Evolutionary conservation across 2,113 vertebrate genomes (phyloP), one percentile per base, ranked within the genome.

Genomic region (Ellobius talpinus): DNA sequence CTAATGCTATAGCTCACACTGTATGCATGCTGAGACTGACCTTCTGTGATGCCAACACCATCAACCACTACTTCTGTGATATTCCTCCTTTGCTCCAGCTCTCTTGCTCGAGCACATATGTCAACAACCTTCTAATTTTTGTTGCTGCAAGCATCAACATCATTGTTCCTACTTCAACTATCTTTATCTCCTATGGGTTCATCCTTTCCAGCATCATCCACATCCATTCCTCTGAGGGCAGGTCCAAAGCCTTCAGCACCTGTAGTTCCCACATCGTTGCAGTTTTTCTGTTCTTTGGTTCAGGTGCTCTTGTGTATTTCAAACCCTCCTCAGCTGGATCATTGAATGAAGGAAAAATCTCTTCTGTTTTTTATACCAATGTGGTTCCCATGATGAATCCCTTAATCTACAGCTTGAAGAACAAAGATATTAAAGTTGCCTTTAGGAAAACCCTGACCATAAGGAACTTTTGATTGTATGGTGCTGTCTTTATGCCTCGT

Each of bases 11-110:
- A 11, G 39, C 39, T 45, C 82, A 66, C 26, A 85, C 39, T 33
- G 16, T 1, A 21, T 85, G 82, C 4, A 45, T 85, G 16, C 5
- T 85, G 61, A 66, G 61, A 86, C 29, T 86, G 42, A 47, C 2
- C 17, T 86, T 86, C 61, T 66, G 82, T 86, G 61, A 66, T 12
- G 2, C 14, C 0, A 66, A 66, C 29, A 66, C 0, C 17, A 86
- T 86, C 61, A 86, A 66, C 29, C 61, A 86, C 39, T 86, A 86
- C 39, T 86, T 86, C 61, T 86, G 82, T 66, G 82, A 86, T 47
- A 65, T 86, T 45, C 82, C 61, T 31, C 39, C 61, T 86, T 42
- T 86, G 42, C 58, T 86, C 39, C 61, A 86, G 39, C 82, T 86
- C 10, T 86, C 82, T 17, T 86, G 82, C 42, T 47, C 61, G 0